Conservation (phyloP, 2,888 invertebrate species). For the Drosophila robusta region DNA sequence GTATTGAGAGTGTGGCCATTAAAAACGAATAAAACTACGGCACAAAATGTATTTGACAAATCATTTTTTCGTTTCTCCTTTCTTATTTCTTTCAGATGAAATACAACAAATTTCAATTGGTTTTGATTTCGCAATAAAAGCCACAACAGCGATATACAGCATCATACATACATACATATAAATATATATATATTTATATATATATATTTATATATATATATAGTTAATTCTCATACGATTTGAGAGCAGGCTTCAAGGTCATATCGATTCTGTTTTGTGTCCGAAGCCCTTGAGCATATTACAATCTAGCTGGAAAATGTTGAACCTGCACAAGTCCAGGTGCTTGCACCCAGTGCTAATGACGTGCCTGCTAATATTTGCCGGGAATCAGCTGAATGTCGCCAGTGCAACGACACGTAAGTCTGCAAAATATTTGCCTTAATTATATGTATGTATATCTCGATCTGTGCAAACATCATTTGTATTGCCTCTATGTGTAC, state of each 20-base stretch:
- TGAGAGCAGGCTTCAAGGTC: slow-evolving; percentile 54
- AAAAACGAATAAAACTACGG: slow-evolving; percentile 26
- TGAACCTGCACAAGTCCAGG: slow-evolving; percentile 31
- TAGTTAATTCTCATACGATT: slow-evolving; percentile 30
- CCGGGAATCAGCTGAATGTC: slow-evolving; percentile 15
- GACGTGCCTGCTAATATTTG: slow-evolving; percentile 54
- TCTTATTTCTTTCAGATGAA: slow-evolving; percentile 49
- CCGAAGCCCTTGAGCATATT: not conserved
- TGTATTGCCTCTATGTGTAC: slow-evolving; percentile 43
- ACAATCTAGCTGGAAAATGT: slow-evolving; percentile 36
- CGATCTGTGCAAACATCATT: slow-evolving; percentile 36
- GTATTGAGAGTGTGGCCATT: slow-evolving; percentile 19
- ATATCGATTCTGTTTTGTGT: slow-evolving; percentile 56
- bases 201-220: slow-evolving; percentile 10
- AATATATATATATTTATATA: slow-evolving; percentile 15
- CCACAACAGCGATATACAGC: slow-evolving; percentile 11
- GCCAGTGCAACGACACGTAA: slow-evolving; percentile 71
- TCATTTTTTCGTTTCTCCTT: slow-evolving; percentile 18
- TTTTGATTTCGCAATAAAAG: slow-evolving; percentile 70
- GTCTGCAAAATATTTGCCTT: slow-evolving; percentile 49
- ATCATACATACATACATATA: slow-evolving; percentile 8
- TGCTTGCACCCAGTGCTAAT: slow-evolving; percentile 50
- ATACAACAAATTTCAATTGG: slow-evolving; percentile 65
- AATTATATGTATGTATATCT: slow-evolving; percentile 7
- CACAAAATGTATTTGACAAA: slow-evolving; percentile 38